Evolutionary conservation across 2,888 invertebrate species (phyloP), one percentile per base, ranked within the genome.

Genomic region (Rhamphomyia laevipes): DNA sequence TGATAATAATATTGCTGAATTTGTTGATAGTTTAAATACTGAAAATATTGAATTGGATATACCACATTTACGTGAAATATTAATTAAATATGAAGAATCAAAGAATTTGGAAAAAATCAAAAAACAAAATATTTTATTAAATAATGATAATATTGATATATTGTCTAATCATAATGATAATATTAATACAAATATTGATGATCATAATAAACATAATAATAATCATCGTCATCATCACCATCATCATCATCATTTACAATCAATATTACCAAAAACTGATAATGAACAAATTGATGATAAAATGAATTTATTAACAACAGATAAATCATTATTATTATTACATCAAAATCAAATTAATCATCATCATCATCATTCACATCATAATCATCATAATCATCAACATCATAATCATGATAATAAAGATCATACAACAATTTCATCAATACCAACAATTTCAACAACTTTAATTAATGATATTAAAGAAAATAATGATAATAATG

Each of bases 21-120:
- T 69, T 51, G 65, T 70, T 2, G 68, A 68, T 48, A 65, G 61
- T 45, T 59, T 67, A 10, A 64, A 63, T 43, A 53, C 57, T 0
- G 65, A 65, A 41, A 62, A 64, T 48, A 56, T 66, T 16, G 64
- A 68, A 49, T 53, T 68, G 17, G 65, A 70, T 51, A 54, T 64
- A 37, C 55, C 54, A 0, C 59, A 59, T 23, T 52, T 70, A 13
- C 62, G 64, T 18, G 64, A 66, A 15, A 62, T 66, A 1, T 50
- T 70, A 30, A 53, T 57, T 1, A 62, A 58, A 43, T 66, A 64
- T 50, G 64, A 65, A 48, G 47, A 56, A 16, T 51, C 56, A 15
- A 56, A 56, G 46, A 50, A 51, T 43, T 52, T 15, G 27, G 42
- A 27, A 15, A 42, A 42, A 42, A 9, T 23, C 13, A 33, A 33